These are phyloP conservation scores for Polia nebulosa DNA, from an alignment of 2,888 invertebrate species.

Conservation along the genomic window DNA sequence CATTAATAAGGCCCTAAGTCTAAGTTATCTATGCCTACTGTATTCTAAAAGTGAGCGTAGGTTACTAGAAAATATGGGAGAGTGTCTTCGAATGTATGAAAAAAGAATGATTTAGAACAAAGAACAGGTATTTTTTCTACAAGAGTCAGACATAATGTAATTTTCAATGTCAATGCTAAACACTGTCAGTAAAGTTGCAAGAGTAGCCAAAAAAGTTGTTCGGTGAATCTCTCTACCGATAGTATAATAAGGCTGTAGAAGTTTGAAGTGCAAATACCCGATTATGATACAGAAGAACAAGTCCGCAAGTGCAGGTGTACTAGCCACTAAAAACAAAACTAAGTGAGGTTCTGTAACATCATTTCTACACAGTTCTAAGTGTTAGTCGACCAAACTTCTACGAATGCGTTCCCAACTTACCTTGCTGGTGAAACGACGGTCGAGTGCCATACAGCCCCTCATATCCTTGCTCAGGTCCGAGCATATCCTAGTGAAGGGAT, in stretches of 20 bases:
- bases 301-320: constrained; percentile 1
- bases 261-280: not conserved
- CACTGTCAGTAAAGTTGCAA: not conserved
- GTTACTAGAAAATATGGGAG: not conserved
- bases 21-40: not conserved
- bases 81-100: not conserved
- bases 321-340: constrained; percentile 48
- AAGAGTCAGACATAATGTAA: not conserved
- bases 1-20: no score
- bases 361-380: constrained; percentile 60
- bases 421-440: constrained; percentile 97
- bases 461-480: constrained; percentile 97
- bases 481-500: constrained; percentile 94
- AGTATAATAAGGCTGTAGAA: no score
- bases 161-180: no score
- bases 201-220: no score
- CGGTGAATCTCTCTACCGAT: no score
- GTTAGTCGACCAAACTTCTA: constrained; percentile 79
- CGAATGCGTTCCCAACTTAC: constrained; percentile 88
- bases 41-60: not conserved
- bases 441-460: constrained; percentile 98
- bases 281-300: not conserved
- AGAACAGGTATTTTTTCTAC: not conserved
- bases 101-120: not conserved
- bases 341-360: constrained; percentile 64